Base-by-base conservation (phyloP, 2,797 vertebrate genomes). In the Melanotaenia nigrans region DNA sequence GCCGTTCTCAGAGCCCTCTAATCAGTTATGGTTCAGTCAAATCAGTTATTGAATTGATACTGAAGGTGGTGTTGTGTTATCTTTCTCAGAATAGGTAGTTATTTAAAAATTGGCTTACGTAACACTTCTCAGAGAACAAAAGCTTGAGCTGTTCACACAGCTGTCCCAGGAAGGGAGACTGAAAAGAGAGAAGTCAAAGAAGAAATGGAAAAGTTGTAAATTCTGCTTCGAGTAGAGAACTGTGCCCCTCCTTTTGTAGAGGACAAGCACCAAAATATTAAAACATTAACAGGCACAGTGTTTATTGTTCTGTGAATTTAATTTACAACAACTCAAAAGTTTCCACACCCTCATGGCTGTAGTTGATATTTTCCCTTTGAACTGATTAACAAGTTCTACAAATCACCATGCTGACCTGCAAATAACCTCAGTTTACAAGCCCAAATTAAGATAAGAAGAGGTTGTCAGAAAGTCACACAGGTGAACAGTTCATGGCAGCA, bases 381-480 rank as follows among this genome's bases (percentile, higher is more conserved):
- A 65, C 67, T 28, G 57, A 49, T 64, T 10, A 12, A 59, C 59
- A 69, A 54, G 24, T 63, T 68, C 61, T 73, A 24, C 30, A 55
- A 75, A 45, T 69, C 38, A n/a, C 16, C 8, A 13, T 3, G 47
- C 56, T 90, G 89, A 87, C 89, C 90, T 65, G 71, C 57, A 18
- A 30, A 8, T 83, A 77, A 88, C 85, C 85, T 77, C 2, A 2
- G 32, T 35, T 85, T 89, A 90, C 35, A 54, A 87, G 36, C 66
- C 51, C 71, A 75, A 92, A 92, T 92, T 91, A 86, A 92, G 90
- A 93, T 92, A 91, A 92, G 79, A 7, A 45, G 14, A 75, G 75
- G 75, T 83, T 77, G 81, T 79, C 77, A 85, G 67, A 89, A 81
- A 90, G 88, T 90, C 88, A 92, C 83, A 75, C 78, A 72, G 78